These are phyloP conservation scores for Galagoides demidoff DNA, from an alignment of 2,797 vertebrate species.

Conservation along the genomic window DNA sequence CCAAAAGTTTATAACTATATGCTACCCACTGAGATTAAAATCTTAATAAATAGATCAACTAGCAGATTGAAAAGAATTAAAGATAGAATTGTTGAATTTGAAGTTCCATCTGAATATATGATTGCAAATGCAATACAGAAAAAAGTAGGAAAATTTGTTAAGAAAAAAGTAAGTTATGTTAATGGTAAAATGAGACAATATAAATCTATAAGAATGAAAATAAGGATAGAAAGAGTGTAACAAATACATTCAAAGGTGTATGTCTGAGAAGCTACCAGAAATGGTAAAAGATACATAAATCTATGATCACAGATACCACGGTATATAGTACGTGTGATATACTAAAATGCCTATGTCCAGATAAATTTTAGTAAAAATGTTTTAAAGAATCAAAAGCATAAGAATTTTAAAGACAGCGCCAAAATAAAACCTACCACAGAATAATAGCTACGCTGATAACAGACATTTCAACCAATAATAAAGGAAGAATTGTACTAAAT, in stretches of 20 bases:
- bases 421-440: not conserved
- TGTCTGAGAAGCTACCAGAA: not conserved
- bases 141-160: not conserved
- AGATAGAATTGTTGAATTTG: not conserved
- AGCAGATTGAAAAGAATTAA: not conserved
- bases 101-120: not conserved
- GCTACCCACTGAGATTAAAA: not conserved
- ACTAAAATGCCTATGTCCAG: not conserved
- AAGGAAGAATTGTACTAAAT: not conserved
- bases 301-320: too few species aligned
- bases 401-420: not conserved
- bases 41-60: not conserved
- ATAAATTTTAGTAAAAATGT: not conserved
- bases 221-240: not conserved
- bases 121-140: too few species aligned
- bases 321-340: not conserved
- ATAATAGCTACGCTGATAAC: not conserved
- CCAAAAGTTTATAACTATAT: not conserved
- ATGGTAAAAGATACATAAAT: not conserved
- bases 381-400: not conserved
- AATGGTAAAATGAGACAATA: not conserved
- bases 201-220: not conserved
- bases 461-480: not conserved
- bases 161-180: not conserved
- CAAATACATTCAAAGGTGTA: not conserved